Conservation (phyloP, 2,113 vertebrate species). For the Platichthys stellatus region DNA sequence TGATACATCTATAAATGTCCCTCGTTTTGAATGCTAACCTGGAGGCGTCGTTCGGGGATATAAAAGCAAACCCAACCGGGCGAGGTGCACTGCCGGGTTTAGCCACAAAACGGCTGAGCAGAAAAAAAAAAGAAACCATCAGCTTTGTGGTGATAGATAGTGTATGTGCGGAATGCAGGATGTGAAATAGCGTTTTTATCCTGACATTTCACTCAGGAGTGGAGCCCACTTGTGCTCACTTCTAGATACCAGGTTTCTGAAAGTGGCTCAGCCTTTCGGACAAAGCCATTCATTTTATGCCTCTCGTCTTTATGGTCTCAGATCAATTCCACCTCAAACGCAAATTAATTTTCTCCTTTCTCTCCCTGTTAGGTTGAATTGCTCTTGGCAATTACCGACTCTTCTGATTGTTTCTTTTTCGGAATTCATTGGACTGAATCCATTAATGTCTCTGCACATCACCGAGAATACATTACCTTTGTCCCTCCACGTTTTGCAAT, state of each 20-base stretch:
- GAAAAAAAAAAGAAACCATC: not conserved
- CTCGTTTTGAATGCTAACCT: conserved; percentile 59
- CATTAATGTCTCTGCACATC: conserved; percentile 54
- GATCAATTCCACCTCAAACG: conserved; percentile 76
- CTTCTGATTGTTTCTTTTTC: conserved; percentile 56
- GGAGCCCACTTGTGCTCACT: conserved; percentile 35
- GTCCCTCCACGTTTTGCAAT: conserved; percentile 53
- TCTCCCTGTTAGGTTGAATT: conserved; percentile 70
- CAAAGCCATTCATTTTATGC: conserved; percentile 68
- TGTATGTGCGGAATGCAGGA: conserved; percentile 13
- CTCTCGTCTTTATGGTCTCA: conserved; percentile 59
- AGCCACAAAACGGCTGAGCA: conserved; percentile 39
- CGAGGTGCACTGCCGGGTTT: conserved; percentile 35
- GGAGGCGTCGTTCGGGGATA: conserved; percentile 51
- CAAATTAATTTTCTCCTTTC: conserved; percentile 76
- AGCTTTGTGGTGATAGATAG: conserved; percentile 18
- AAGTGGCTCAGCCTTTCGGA: conserved; percentile 52
- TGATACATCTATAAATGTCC: conserved; percentile 63
- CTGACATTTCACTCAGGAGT: conserved; percentile 43
- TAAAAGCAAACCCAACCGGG: conserved; percentile 40
- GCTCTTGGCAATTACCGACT: conserved; percentile 61
- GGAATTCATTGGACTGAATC: conserved; percentile 60
- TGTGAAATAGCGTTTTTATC: conserved; percentile 21
- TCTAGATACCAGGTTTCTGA: conserved; percentile 20
- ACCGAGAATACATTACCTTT: conserved; percentile 52